These are phyloP conservation scores for Micromussa lordhowensis DNA, from an alignment of 92 coral and sea anemone genomes.

Conservation along the genomic window DNA sequence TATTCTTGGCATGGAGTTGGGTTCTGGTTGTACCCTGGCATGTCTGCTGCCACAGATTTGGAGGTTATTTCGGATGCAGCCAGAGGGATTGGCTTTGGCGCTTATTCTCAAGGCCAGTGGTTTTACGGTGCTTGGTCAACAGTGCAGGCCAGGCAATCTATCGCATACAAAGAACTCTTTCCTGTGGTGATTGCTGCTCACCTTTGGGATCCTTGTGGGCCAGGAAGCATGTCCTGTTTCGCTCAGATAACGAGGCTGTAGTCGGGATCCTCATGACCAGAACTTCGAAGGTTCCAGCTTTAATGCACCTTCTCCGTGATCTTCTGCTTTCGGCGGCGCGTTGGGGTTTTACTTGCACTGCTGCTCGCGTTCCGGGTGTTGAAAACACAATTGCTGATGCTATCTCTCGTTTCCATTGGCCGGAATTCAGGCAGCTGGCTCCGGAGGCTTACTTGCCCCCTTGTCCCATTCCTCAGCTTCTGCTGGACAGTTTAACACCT, in stretches of 20 bases:
- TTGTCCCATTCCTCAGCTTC: constrained; percentile 13
- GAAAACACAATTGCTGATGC: constrained; percentile 62
- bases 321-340: constrained; percentile 40
- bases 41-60: neutral
- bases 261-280: constrained; percentile 50
- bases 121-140: neutral
- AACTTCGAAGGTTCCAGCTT: constrained; percentile 35
- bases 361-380: constrained; percentile 52
- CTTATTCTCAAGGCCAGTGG: neutral
- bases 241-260: constrained; percentile 64
- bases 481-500: constrained; percentile 1
- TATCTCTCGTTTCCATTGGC: constrained; percentile 55
- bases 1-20: neutral
- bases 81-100: neutral
- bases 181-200: constrained; percentile 56
- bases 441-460: constrained; percentile 17
- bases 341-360: constrained; percentile 32
- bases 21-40: constrained; percentile 11
- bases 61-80: neutral
- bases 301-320: constrained; percentile 56
- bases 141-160: neutral
- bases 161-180: constrained; percentile 57
- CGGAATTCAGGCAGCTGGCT: constrained; percentile 58
- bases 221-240: neutral
- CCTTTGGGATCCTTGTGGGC: constrained; percentile 52